These are phyloP conservation scores for Holothuria scabra DNA, from an alignment of 53 echinoderm and acorn worm species.

Conservation along the genomic window DNA sequence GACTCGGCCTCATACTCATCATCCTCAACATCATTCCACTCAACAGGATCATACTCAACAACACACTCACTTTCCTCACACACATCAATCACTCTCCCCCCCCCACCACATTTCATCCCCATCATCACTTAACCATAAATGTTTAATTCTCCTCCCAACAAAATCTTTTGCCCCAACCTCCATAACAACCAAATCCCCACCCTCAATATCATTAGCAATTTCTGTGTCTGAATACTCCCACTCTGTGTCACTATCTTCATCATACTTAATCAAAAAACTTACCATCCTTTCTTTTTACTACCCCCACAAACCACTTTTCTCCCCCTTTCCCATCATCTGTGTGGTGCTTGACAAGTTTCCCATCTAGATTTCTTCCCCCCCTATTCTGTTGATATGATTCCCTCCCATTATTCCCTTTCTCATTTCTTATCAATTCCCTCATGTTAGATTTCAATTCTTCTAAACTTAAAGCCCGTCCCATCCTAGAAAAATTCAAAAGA, in stretches of 20 bases:
- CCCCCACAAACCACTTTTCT: not conserved
- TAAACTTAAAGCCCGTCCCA: too few relatives aligned
- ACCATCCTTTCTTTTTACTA: not conserved
- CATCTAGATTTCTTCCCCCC: not conserved
- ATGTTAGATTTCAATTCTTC: too few relatives aligned
- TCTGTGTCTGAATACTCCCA: not conserved
- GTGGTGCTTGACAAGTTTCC: not conserved
- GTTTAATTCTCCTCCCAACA: not conserved
- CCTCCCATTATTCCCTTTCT: too few relatives aligned
- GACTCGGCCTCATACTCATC: not conserved
- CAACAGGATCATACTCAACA: slow-evolving; percentile 13
- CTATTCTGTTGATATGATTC: too few relatives aligned
- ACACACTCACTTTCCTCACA: not conserved
- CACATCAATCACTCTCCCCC: slow-evolving; percentile 34
- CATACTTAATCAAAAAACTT: not conserved
- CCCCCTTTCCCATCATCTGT: not conserved
- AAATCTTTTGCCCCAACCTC: not conserved
- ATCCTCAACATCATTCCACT: not conserved
- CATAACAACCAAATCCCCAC: not conserved
- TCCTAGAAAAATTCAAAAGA: too few relatives aligned
- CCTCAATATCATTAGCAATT: not conserved
- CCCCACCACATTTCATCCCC: slow-evolving; percentile 14
- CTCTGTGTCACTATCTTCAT: not conserved
- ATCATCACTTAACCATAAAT: slow-evolving; percentile 1
- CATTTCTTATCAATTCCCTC: too few relatives aligned